These are phyloP conservation scores for Nemotelus pantherinus DNA, from an alignment of 2,888 invertebrate species.

Conservation along the genomic window DNA sequence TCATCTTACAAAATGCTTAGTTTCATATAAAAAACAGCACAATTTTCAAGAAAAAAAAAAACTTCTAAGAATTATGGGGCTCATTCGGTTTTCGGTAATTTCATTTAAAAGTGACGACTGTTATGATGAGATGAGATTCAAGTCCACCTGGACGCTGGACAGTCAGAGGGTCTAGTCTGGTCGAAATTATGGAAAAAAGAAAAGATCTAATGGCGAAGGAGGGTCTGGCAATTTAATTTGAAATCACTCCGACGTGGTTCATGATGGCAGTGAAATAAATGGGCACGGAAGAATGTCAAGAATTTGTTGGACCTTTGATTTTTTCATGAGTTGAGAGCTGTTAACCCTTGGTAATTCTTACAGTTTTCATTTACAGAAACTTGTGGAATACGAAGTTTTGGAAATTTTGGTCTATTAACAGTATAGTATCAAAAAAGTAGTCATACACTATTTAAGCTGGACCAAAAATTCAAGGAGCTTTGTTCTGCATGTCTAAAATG, in stretches of 20 bases:
- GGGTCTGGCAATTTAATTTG: constrained; percentile 32
- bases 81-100: constrained; percentile 22
- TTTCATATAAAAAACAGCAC: neutral
- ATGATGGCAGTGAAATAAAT: neutral
- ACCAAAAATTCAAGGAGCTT: too few species aligned
- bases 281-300: constrained; percentile 20
- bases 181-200: neutral
- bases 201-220: constrained; percentile 10
- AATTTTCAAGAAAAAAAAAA: neutral
- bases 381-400: too few species aligned
- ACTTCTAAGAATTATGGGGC: constrained; percentile 26
- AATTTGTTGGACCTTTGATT: constrained; percentile 11
- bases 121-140: neutral
- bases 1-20: constrained; percentile 9
- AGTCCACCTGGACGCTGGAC: constrained; percentile 32
- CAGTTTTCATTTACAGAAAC: too few species aligned
- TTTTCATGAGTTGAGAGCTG: neutral
- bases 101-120: constrained; percentile 35
- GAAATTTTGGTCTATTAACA: too few species aligned
- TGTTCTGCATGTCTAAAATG: too few species aligned
- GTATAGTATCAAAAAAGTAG: too few species aligned
- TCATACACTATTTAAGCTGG: too few species aligned
- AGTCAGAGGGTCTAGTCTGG: neutral
- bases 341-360: too few species aligned
- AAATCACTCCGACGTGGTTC: constrained; percentile 12